Evolutionary conservation across 2,797 vertebrate species (phyloP), one percentile per base, ranked within the genome.

Genomic region (Vultur gryphus): DNA sequence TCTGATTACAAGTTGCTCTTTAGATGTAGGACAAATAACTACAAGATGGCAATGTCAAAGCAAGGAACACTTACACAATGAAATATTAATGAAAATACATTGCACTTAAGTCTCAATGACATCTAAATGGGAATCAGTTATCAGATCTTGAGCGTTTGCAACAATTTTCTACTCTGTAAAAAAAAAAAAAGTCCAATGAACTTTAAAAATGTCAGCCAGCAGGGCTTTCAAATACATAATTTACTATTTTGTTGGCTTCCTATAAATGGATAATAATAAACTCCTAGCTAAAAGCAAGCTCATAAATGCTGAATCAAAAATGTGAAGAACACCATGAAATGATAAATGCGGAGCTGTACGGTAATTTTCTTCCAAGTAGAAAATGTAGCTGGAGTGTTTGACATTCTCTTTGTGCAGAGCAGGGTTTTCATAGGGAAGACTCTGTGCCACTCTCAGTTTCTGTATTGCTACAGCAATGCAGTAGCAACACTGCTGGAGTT

Each of bases 191-290:
- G 92, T 92, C 95, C 96, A 94, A 69, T 98, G 97, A 98, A 98
- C 97, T 98, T 98, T 98, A 92, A 97, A 98, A 98, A 98, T 98
- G 97, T 98, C 98, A 98, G 72, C 93, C 94, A 97, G 95, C 91
- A 95, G 89, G 85, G 80, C 93, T 97, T 97, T 97, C 97, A 97
- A 97, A 98, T 98, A 81, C 97, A 98, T 98, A 97, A 98, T 98
- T 98, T 98, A 98, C 95, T 97, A 95, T 97, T 97, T 97, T 97
- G 92, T 97, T 97, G 97, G 90, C 92, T 97, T 95, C 87, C 96
- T 97, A 92, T 97, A 96, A 97, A 96, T 97, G 95, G 92, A 93
- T 96, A 96, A 97, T 98, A 97, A 98, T 97, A 98, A 98, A 97
- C 96, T 97, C 35, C 20, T 58, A 49, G 91, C 87, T 97, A 93